phyloP scores from a whole-genome alignment of 2,888 invertebrate species.

The Caenorhabditis sinica region DNA sequence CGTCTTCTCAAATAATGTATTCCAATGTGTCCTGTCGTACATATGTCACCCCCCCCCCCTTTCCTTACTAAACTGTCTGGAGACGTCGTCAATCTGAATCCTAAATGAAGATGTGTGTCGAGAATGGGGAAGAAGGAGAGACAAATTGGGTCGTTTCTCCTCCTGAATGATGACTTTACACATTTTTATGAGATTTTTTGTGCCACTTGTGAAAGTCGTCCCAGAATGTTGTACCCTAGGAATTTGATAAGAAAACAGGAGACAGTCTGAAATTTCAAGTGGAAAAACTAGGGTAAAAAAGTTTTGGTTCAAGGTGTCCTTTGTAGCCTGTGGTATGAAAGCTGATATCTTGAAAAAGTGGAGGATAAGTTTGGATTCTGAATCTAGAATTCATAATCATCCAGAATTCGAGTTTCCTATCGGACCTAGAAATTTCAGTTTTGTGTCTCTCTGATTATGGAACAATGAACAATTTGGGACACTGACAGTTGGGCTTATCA shows the following conservation, averaged over 20 bases:
- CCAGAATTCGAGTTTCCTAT: no score
- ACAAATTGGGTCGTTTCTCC: not conserved
- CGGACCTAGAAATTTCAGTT: no score
- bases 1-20: conserved; percentile 29
- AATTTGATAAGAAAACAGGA: not conserved
- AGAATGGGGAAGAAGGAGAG: not conserved
- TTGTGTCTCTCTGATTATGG: no score
- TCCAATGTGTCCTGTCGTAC: conserved; percentile 19
- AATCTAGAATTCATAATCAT: no score
- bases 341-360: no score
- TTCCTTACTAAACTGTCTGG: no score
- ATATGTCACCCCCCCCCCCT: conserved; percentile 55
- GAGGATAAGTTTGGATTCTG: no score
- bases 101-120: not conserved
- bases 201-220: no score
- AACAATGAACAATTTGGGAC: not conserved
- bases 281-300: not conserved
- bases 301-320: no score
- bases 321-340: no score
- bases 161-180: no score
- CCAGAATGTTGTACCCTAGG: not conserved
- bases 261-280: not conserved
- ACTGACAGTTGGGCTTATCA: conserved; percentile 3
- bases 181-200: no score
- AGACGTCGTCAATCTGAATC: conserved; percentile 17